A percentile compares a stretch with the other conserved stretches of the same genome.
These are phyloP conservation scores for Protomyctophum bolini DNA, from an alignment of 2,113 vertebrate genomes.

Conservation along the genomic window DNA sequence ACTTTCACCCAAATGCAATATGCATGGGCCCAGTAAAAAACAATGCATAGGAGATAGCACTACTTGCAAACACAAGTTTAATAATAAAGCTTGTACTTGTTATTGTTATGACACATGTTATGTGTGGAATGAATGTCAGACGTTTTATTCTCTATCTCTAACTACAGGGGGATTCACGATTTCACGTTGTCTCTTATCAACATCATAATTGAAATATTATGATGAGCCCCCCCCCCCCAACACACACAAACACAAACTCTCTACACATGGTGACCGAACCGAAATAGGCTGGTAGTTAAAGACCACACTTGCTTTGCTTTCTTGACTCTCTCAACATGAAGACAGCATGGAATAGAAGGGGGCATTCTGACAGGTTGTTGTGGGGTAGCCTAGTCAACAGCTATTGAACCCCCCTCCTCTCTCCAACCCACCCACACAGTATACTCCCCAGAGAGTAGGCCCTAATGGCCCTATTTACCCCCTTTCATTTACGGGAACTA, in stretches of 20 bases:
- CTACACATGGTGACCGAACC: conserved; percentile 26
- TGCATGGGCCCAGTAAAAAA: too few species aligned
- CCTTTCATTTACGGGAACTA: conserved; percentile 73
- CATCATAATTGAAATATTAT: conserved; percentile 49
- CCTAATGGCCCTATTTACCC: conserved; percentile 79
- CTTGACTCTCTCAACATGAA: conserved; percentile 27
- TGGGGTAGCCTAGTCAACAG: conserved; percentile 79
- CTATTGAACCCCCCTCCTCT: conserved; percentile 64
- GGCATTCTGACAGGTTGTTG: conserved; percentile 81
- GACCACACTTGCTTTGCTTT: conserved; percentile 63
- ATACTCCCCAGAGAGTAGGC: conserved; percentile 66
- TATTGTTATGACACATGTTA: neutral
- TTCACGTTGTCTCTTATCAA: conserved; percentile 24
- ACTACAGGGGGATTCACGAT: conserved; percentile 1
- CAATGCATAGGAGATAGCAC: too few species aligned
- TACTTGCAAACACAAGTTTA: too few species aligned
- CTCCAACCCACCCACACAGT: conserved; percentile 70
- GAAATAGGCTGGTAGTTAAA: conserved; percentile 52
- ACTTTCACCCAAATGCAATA: too few species aligned
- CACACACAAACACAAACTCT: conserved; percentile 47
- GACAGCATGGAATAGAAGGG: conserved; percentile 55
- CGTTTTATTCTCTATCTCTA: neutral
- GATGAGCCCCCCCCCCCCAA: conserved; percentile 34
- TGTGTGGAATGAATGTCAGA: neutral
- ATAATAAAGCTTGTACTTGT: neutral